phyloP scores from a whole-genome alignment of 2,888 invertebrate species.

The Sipha maydis region DNA sequence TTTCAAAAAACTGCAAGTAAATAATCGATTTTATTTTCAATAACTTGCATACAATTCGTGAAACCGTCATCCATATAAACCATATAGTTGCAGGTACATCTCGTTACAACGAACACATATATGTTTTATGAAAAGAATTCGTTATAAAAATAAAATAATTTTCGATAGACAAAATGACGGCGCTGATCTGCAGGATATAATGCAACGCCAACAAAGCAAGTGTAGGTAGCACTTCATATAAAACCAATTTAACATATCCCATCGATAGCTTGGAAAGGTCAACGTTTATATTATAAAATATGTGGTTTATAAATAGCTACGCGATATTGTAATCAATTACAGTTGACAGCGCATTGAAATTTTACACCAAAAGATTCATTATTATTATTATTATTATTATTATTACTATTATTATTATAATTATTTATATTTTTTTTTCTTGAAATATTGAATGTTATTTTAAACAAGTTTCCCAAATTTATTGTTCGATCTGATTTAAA shows the following conservation, averaged over 20 bases:
- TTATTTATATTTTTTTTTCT: not conserved
- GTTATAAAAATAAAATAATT: not conserved
- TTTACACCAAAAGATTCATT: not conserved
- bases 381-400: not conserved
- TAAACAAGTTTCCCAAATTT: not conserved
- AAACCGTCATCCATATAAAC: no score
- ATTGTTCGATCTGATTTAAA: not conserved
- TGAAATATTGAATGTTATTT: not conserved
- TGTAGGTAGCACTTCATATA: not conserved
- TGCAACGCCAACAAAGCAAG: not conserved
- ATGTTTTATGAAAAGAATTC: not conserved
- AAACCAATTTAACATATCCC: not conserved
- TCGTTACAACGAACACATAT: no score
- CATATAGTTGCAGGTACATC: not conserved
- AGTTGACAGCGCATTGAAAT: not conserved
- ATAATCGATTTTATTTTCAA: no score
- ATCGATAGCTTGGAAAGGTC: not conserved
- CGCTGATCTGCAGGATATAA: not conserved
- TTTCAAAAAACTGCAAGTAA: no score
- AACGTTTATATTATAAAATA: not conserved
- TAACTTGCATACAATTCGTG: no score
- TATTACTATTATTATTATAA: not conserved
- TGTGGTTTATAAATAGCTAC: not conserved
- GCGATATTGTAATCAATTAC: not conserved
- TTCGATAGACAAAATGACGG: not conserved